phyloP scores from a whole-genome alignment of 1,140 invertebrate species.

The Lepidurus packardi region DNA sequence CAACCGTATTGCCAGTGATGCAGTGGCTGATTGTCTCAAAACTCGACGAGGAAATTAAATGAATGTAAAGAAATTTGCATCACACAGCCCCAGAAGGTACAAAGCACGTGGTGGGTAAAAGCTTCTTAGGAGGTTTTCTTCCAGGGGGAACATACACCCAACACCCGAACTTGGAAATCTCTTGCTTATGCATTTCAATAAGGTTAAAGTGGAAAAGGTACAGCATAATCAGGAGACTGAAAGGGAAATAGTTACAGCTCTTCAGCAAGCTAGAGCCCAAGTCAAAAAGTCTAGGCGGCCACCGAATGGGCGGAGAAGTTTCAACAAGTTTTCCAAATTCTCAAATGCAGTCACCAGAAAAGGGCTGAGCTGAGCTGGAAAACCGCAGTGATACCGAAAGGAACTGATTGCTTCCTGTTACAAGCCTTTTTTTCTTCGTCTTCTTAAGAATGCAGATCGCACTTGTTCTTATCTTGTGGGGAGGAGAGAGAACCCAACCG shows the following conservation, averaged over 20 bases:
- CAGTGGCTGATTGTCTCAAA: conserved; percentile 11
- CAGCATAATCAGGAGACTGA: conserved; percentile 9
- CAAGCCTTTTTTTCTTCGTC: background rate
- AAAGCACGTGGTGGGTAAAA: background rate
- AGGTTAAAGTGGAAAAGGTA: background rate
- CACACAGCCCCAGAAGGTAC: background rate
- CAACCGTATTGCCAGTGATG: too few species aligned
- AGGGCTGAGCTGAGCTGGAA: conserved; percentile 2
- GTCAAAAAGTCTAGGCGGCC: background rate
- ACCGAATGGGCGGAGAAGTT: conserved; percentile 6
- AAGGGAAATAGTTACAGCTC: background rate
- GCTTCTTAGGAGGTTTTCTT: background rate
- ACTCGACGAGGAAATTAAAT: conserved; percentile 11
- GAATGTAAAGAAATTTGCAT: background rate
- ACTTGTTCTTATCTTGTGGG: conserved; percentile 14
- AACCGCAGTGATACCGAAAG: conserved; percentile 3
- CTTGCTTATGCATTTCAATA: conserved; percentile 16
- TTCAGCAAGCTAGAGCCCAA: background rate
- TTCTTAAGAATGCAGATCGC: conserved; percentile 5
- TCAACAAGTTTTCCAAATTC: conserved; percentile 1
- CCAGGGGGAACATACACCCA: background rate
- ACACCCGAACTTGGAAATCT: conserved; percentile 5
- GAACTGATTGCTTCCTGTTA: conserved; percentile 21
- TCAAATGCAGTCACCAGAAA: conserved; percentile 19
- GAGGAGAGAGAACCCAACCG: background rate